Evolutionary conservation across 2,888 invertebrate genomes (phyloP).

Genomic region (Automeris io): DNA sequence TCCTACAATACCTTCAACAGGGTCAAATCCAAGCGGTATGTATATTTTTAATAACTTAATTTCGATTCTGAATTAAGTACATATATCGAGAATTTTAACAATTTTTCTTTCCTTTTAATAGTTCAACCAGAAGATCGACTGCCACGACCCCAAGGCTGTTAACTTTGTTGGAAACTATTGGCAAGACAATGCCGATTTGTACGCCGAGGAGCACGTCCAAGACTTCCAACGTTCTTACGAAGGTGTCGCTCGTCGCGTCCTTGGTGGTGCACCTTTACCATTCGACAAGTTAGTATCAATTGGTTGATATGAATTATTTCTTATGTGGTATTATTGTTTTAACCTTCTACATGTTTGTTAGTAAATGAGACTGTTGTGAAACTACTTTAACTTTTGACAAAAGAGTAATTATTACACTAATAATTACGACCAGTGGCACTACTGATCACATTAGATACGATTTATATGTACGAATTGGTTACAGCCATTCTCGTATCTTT

Average conservation of each 20-base stretch:
- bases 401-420: no score
- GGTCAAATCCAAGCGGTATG: conserved; percentile 78
- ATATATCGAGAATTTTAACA: no score
- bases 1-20: conserved; percentile 68
- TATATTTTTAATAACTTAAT: background rate
- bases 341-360: no score
- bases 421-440: no score
- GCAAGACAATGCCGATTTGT: conserved; percentile 74
- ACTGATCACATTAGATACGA: no score
- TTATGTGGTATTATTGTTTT: no score
- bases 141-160: conserved; percentile 59
- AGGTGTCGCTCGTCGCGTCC: conserved; percentile 68
- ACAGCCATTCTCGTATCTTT: no score
- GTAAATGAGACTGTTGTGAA: no score
- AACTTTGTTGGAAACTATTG: conserved; percentile 75
- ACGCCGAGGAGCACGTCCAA: conserved; percentile 38
- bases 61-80: no score
- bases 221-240: conserved; percentile 75
- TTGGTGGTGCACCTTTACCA: conserved; percentile 41
- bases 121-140: conserved; percentile 50
- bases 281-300: conserved; percentile 35
- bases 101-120: conserved; percentile 21
- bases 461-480: no score
- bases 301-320: no score
- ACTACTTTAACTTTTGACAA: no score